These are phyloP conservation scores for Pleuronectes platessa DNA, from an alignment of 2,113 vertebrate species.

Conservation along the genomic window DNA sequence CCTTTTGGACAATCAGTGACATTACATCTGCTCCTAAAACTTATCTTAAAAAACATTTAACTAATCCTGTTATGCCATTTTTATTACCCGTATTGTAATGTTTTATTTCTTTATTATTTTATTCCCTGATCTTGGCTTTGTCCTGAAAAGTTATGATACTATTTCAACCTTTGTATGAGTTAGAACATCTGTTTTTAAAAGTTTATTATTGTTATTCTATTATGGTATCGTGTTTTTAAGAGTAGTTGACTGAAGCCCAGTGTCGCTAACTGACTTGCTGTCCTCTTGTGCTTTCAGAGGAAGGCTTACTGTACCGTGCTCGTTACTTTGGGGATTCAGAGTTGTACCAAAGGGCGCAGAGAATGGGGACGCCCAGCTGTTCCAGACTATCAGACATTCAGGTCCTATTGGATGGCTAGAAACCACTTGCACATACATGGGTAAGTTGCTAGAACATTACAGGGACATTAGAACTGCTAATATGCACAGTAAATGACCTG, in stretches of 20 bases:
- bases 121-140: not conserved
- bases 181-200: not conserved
- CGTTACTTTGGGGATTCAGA: constrained; percentile 96
- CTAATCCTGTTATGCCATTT: not conserved
- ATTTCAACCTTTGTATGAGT: not conserved
- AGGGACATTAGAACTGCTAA: not conserved
- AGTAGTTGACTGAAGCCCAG: not conserved
- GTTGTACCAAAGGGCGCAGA: constrained; percentile 94
- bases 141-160: not conserved
- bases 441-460: constrained; percentile 37
- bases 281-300: constrained; percentile 85
- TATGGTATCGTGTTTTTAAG: not conserved
- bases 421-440: constrained; percentile 41
- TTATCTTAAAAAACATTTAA: too few species aligned
- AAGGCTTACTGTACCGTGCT: constrained; percentile 95
- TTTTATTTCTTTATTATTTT: not conserved
- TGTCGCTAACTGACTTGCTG: not conserved
- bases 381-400: constrained; percentile 96
- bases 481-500: not conserved
- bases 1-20: not conserved
- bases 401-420: constrained; percentile 89
- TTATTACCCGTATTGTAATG: not conserved
- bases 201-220: not conserved
- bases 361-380: constrained; percentile 97
- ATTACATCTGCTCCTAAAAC: too few species aligned